Base-by-base conservation (phyloP, 2,113 vertebrate genomes). In the Neodontobutis hainanensis region DNA sequence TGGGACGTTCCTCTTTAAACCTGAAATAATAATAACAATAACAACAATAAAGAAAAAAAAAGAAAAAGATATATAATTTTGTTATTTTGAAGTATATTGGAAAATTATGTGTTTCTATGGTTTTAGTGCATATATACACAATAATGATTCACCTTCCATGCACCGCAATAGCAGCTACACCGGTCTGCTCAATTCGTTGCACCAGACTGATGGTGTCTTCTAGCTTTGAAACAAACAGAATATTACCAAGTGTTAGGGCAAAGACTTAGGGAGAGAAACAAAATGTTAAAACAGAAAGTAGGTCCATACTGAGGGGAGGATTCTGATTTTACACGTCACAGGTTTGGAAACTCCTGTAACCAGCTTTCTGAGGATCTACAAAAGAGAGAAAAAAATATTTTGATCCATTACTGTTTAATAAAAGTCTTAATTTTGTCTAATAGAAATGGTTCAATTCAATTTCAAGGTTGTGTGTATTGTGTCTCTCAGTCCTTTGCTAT, bases 261-360 rank as follows among this genome's bases (percentile, higher is more conserved):
- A 64, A 38, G 16, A 19, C 44, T 15, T 27, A 27, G 19, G 19
- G 19, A 27, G 19, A 27, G 48, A 43, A 44, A 43, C n/a, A 45
- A 7, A 5, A 51, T 40, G 34, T n/a, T 36, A 9, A 1, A 38
- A n/a, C 11, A 38, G 14, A 14, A 34, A 53, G n/a, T 8, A 7
- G 11, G 3, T 4, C n/a, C 94, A 95, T 90, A 99, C 97, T 56
- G 95, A 94, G 0, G 95, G 90, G 27, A 99, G 91, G 72, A 99
- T 95, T 58, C 97, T 88, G 74, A 99, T 99, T 90, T 99, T 99
- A 85, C 97, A 99, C 3, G 96, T 99, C 68, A 99, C 91, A 5
- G 97, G 97, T 69, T 94, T 93, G 36, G 86, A 87, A 2, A 95
- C 83, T 15, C 96, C 97, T 48, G 89, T 83, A 68, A 99, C 96